Base-by-base conservation (phyloP, 2,888 invertebrate genomes). In the Osedax frankpressi region DNA sequence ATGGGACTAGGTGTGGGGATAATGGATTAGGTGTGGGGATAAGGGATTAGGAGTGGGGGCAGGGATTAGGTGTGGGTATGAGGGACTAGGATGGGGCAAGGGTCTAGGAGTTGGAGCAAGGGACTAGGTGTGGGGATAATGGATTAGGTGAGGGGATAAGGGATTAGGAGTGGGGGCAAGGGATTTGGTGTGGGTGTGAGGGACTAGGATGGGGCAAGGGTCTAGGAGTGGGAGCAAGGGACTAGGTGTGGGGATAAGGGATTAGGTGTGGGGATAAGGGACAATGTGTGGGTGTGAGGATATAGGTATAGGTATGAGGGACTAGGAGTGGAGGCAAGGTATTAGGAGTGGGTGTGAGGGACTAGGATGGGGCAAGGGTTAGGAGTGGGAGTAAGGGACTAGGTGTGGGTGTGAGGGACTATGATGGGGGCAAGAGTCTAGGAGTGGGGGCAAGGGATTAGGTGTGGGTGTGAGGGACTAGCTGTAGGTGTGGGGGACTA, bases 221-320 rank as follows among this genome's bases (percentile, higher is more conserved):
- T 44, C 19, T 44, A 44, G 44, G n/a, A n/a, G n/a, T n/a, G n/a
- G n/a, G n/a, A n/a, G n/a, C n/a, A n/a, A n/a, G n/a, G n/a, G n/a
- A n/a, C n/a, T n/a, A n/a, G n/a, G n/a, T n/a, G n/a, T n/a, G n/a
- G n/a, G n/a, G n/a, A n/a, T n/a, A n/a, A n/a, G n/a, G n/a, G n/a
- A n/a, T n/a, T n/a, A n/a, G n/a, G n/a, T n/a, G n/a, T n/a, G n/a
- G n/a, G n/a, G n/a, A n/a, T n/a, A n/a, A n/a, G n/a, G n/a, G n/a
- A n/a, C n/a, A n/a, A n/a, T n/a, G n/a, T n/a, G n/a, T n/a, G n/a
- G n/a, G n/a, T n/a, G n/a, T n/a, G n/a, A n/a, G n/a, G n/a, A n/a
- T n/a, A n/a, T 89, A 88, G 80, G 91, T 89, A 0, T 90, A 90
- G 1, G 89, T 86, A 81, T 94, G 93, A 0, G 95, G 94, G 84